phyloP scores from a whole-genome alignment of 2,888 invertebrate species.

The Gerosis bhagava region DNA sequence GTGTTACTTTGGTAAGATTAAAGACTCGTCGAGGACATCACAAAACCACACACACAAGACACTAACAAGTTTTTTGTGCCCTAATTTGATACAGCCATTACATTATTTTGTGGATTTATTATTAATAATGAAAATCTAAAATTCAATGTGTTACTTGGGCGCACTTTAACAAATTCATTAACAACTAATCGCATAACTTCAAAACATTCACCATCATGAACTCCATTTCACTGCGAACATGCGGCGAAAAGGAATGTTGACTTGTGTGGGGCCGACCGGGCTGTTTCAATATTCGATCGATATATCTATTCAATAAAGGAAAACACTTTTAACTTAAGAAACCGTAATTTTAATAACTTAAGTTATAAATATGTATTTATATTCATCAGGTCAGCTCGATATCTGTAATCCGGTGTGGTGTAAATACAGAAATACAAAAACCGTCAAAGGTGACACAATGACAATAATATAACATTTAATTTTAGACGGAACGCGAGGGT shows the following conservation, averaged over 20 bases:
- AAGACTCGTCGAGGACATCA: slow-evolving; percentile 61
- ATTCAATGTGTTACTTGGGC: slow-evolving; percentile 63
- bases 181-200: slow-evolving; percentile 61
- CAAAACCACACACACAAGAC: slow-evolving; percentile 71
- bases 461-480: slow-evolving; percentile 83
- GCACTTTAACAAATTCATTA: slow-evolving; percentile 46
- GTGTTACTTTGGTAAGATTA: slow-evolving; percentile 69
- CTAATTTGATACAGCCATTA: slow-evolving; percentile 75
- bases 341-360: slow-evolving; percentile 84
- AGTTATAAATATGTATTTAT: slow-evolving; percentile 84
- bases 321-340: slow-evolving; percentile 83
- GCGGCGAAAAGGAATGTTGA: slow-evolving; percentile 80
- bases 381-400: slow-evolving; percentile 84
- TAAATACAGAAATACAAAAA: slow-evolving; percentile 84
- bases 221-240: slow-evolving; percentile 78
- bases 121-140: slow-evolving; percentile 53
- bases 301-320: slow-evolving; percentile 74
- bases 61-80: slow-evolving; percentile 81
- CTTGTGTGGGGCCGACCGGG: slow-evolving; percentile 76
- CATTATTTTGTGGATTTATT: slow-evolving; percentile 58
- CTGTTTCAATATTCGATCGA: slow-evolving; percentile 51
- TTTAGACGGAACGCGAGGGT: slow-evolving; percentile 82
- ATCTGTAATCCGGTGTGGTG: slow-evolving; percentile 83
- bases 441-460: slow-evolving; percentile 84
- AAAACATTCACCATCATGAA: slow-evolving; percentile 73